Evolutionary conservation across 2,888 invertebrate species (phyloP), one percentile per base, ranked within the genome.

Genomic region (Acronicta aceris): DNA sequence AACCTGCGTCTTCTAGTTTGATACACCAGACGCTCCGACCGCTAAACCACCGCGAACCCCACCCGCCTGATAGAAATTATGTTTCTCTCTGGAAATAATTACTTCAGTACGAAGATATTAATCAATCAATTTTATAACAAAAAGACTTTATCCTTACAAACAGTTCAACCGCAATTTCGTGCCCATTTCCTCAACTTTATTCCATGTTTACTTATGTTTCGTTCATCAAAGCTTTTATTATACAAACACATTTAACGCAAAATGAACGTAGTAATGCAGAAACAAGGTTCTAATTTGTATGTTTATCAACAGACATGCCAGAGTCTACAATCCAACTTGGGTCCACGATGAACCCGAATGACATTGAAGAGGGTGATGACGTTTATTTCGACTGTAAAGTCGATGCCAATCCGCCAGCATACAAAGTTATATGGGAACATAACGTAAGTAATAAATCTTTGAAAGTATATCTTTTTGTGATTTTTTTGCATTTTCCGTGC

Each of bases 351-450:
- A 95, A 95, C 82, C 94, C 95, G 9, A 94, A 95, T 79, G 95
- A 95, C 81, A 95, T 95, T 50, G 95, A 95, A 76, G 94, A 95
- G 83, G 94, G 95, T 16, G 95, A 95, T 74, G 93, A 95, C 81
- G 94, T 95, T 16, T 95, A 94, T 79, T 95, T 95, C 75, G 91
- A 85, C 52, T 95, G 95, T 75, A 88, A 89, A 61, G 94, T 95
- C 55, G 92, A 92, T 76, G 94, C 95, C 70, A 94, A 95, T 81
- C 95, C 95, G 13, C 91, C 93, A 30, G 93, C 93, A 66, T 95
- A 95, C 83, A 95, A 95, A 91, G 92, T 95, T 71, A 85, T 94
- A 69, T 95, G 95, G 95, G 94, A 95, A 74, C 95, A 95, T 77
- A 93, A 95, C 72, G 95, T 95, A 76, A 94, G 95, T 91, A 61